These are phyloP conservation scores for Aphodius granarius DNA, from an alignment of 2,888 invertebrate genomes.

Conservation along the genomic window DNA sequence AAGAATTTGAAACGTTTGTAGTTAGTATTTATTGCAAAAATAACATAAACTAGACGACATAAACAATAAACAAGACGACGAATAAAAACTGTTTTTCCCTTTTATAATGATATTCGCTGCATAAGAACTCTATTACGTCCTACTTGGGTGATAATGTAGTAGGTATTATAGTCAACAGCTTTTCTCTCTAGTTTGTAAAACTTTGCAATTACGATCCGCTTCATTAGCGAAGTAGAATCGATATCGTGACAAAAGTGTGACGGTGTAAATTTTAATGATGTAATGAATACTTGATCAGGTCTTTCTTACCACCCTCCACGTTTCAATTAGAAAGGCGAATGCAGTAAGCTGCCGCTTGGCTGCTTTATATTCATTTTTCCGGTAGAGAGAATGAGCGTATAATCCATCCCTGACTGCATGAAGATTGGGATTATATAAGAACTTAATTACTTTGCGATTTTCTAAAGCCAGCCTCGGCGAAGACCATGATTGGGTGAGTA, in stretches of 20 bases:
- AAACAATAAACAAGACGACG: too few species aligned
- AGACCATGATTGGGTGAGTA: neutral
- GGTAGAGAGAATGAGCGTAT: neutral
- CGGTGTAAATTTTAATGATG: conserved; percentile 7
- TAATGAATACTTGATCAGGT: conserved; percentile 10
- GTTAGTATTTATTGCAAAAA: too few species aligned
- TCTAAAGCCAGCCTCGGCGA: neutral
- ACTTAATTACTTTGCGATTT: neutral
- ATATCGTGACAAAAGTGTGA: neutral
- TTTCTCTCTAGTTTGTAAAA: neutral
- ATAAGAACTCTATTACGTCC: too few species aligned
- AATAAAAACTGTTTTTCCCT: too few species aligned
- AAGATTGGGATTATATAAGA: neutral
- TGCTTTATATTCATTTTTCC: neutral
- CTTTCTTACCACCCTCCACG: conserved; percentile 6
- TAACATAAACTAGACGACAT: too few species aligned
- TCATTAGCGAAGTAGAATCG: neutral
- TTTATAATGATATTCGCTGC: too few species aligned
- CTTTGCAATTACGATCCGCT: neutral
- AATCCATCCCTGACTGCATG: neutral
- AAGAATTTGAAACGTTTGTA: too few species aligned
- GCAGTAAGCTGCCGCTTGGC: conserved; percentile 2
- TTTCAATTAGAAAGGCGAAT: conserved; percentile 11
- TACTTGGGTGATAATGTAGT: too few species aligned
- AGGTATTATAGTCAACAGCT: neutral